phyloP scores from a whole-genome alignment of 2,888 invertebrate genomes.

The Oxycera nigricornis region DNA sequence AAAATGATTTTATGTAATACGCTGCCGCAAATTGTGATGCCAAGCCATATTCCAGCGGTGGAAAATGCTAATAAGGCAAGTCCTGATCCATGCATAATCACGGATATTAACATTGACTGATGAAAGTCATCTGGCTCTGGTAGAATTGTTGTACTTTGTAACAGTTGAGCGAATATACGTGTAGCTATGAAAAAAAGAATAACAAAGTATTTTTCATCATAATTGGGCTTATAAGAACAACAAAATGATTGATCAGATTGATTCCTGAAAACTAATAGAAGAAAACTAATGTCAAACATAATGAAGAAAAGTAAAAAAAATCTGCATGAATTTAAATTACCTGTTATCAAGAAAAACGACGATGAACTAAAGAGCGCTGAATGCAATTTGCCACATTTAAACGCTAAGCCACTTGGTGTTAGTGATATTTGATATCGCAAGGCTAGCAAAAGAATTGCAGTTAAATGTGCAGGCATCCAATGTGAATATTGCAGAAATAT shows the following conservation, averaged over 20 bases:
- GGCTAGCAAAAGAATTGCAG: constrained; percentile 70
- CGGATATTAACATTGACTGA: constrained; percentile 63
- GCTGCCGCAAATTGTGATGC: constrained; percentile 74
- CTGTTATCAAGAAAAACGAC: constrained; percentile 58
- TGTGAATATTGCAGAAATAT: constrained; percentile 72
- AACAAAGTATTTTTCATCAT: too few relatives aligned
- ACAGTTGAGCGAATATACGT: constrained; percentile 49
- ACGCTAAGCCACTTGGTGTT: constrained; percentile 55
- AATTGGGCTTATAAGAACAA: too few relatives aligned
- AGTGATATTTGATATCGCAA: constrained; percentile 65
- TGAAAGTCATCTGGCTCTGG: constrained; percentile 50
- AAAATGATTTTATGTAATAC: constrained; percentile 72
- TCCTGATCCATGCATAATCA: constrained; percentile 69
- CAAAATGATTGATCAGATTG: too few relatives aligned
- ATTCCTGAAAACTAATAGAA: too few relatives aligned
- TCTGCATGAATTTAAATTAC: too few relatives aligned
- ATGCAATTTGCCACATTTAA: constrained; percentile 65
- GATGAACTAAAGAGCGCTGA: constrained; percentile 68
- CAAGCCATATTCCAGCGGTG: constrained; percentile 64
- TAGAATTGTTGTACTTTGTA: constrained; percentile 46
- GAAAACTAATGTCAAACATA: too few relatives aligned
- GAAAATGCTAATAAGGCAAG: constrained; percentile 68
- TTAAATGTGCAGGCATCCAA: constrained; percentile 71
- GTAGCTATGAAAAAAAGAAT: constrained; percentile 46
- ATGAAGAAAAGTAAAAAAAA: too few relatives aligned